Evolutionary conservation across 2,113 vertebrate genomes (phyloP).

Genomic region (Gavia stellata): DNA sequence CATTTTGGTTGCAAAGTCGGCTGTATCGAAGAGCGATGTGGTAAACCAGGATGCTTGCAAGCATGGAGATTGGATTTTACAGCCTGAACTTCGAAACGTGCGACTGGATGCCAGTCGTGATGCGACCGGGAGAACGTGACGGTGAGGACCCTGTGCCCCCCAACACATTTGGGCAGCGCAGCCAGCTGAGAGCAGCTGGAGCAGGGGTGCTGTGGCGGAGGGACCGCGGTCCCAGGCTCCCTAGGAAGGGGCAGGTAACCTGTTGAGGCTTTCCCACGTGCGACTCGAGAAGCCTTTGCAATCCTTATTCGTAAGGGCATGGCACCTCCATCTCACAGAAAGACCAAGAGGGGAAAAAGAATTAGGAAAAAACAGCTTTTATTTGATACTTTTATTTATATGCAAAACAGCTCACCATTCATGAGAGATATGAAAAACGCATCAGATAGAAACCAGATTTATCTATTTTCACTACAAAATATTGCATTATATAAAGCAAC

Average conservation of each 20-base stretch:
- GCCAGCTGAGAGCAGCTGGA: background rate
- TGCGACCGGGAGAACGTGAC: background rate
- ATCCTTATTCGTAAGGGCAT: background rate
- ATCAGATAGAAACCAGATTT: constrained; percentile 94
- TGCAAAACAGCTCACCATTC: constrained; percentile 91
- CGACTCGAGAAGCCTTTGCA: background rate
- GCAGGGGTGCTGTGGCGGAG: background rate
- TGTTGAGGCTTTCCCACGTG: background rate
- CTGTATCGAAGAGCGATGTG: background rate
- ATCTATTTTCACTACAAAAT: constrained; percentile 97
- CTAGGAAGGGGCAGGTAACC: constrained; percentile 7
- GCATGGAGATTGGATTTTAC: background rate
- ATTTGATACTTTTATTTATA: constrained; percentile 87
- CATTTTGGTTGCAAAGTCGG: background rate
- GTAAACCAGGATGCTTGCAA: background rate
- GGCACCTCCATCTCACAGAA: background rate
- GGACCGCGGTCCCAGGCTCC: fast-evolving
- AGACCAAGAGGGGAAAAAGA: constrained; percentile 33
- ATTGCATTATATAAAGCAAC: constrained; percentile 95
- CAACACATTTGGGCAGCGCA: background rate
- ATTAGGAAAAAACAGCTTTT: constrained; percentile 70
- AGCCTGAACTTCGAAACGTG: background rate
- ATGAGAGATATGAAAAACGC: constrained; percentile 92
- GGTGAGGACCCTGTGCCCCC: background rate
- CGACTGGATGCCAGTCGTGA: background rate